These are phyloP conservation scores for Nezara viridula DNA, from an alignment of 2,888 invertebrate species.

Conservation along the genomic window DNA sequence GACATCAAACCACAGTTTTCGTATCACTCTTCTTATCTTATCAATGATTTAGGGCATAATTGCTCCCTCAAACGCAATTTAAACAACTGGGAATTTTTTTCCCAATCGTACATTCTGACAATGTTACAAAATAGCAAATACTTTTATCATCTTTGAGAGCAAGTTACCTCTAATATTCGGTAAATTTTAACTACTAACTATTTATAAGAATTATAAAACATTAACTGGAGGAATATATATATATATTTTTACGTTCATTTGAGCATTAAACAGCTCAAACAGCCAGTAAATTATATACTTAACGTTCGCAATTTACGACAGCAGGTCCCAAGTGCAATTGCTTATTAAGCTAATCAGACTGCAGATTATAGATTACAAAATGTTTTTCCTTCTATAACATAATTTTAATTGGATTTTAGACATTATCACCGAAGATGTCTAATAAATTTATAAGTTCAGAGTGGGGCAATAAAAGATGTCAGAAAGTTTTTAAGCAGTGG, in stretches of 20 bases:
- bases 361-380: not conserved
- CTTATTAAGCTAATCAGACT: not conserved
- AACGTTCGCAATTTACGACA: no score
- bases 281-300: no score
- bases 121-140: not conserved
- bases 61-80: not conserved
- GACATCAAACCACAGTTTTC: not conserved
- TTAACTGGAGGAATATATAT: no score
- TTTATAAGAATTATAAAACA: no score
- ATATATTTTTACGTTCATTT: no score
- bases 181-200: no score
- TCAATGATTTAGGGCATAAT: not conserved
- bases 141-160: not conserved
- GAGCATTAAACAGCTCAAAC: no score
- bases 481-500: not conserved
- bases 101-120: not conserved
- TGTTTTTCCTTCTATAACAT: not conserved
- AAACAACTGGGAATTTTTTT: not conserved
- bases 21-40: not conserved
- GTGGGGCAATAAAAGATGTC: not conserved
- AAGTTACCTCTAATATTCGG: no score
- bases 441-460: not conserved
- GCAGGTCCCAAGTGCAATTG: no score
- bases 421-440: not conserved
- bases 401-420: not conserved